Evolutionary conservation across 2,888 invertebrate species (phyloP), one percentile per base, ranked within the genome.

Genomic region (Pammene aurita): DNA sequence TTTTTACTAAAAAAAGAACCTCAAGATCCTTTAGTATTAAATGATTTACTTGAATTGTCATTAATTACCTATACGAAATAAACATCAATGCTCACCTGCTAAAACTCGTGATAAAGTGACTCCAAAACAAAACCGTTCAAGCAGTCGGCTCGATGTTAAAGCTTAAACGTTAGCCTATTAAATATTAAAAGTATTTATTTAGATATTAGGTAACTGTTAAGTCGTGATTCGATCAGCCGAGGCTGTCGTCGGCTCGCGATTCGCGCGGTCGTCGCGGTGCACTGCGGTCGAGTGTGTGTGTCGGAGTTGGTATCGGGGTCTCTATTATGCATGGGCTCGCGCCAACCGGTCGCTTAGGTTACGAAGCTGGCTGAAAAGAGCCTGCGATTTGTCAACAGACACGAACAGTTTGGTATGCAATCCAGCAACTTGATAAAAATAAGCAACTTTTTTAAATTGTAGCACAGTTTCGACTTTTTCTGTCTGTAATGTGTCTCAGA

Each of bases 201-300:
- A 26, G 38, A 67, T 64, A 67, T 62, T 67, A 68, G 46, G 44
- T 75, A 73, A 76, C 76, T 79, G 78, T 76, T 77, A 73, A 79
- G 73, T 83, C 76, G 82, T 80, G 77, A 80, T 76, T 91, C 90
- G 89, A 84, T 83, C 89, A 90, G 91, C 89, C 81, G 73, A 66
- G 76, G 90, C 90, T 86, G 91, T 90, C 90, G 90, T 90, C 87
- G 89, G 74, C 52, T 73, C 77, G 80, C 80, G 83, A 83, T 84
- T 84, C 86, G 86, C 82, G 87, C 86, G 86, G 76, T 84, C 84
- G 82, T 87, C 86, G 90, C 90, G 85, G 86, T 88, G 89, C 87
- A 92, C 92, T 90, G 90, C 91, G 91, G 90, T 91, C 92, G 90
- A 90, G 88, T 89, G 86, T 76, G 67, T 62, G 14, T n/a, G 42